Evolutionary conservation across 1,140 invertebrate genomes (phyloP).

Genomic region (Cepaea nemoralis): DNA sequence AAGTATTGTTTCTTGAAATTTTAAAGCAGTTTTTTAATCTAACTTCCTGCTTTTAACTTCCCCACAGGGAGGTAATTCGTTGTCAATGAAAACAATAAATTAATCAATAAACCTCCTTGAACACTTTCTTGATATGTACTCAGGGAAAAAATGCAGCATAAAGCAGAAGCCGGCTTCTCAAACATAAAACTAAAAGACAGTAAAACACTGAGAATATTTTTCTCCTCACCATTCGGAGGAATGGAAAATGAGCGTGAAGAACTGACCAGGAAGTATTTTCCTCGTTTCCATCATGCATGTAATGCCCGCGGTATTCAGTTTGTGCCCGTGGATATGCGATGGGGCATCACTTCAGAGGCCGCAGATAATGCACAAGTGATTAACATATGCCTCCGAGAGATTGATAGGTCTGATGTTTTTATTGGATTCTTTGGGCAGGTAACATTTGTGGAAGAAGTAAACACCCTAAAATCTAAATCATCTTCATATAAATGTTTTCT

Average conservation of each 20-base stretch:
- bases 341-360: slow-evolving; percentile 68
- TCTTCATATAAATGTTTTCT: too few species aligned
- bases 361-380: slow-evolving; percentile 66
- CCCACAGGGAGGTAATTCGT: not conserved
- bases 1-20: too few species aligned
- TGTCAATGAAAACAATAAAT: not conserved
- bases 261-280: slow-evolving; percentile 63
- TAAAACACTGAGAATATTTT: slow-evolving; percentile 63
- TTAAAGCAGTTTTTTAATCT: not conserved
- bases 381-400: slow-evolving; percentile 64
- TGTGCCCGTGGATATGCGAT: slow-evolving; percentile 68
- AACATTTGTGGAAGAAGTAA: not conserved
- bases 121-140: too few species aligned
- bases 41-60: not conserved
- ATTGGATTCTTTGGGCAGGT: slow-evolving; percentile 70
- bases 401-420: slow-evolving; percentile 68
- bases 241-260: slow-evolving; percentile 69
- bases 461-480: too few species aligned
- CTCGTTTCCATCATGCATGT: slow-evolving; percentile 64
- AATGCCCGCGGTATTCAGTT: slow-evolving; percentile 63
- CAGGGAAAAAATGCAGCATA: not conserved
- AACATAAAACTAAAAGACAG: slow-evolving; percentile 55
- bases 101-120: not conserved
- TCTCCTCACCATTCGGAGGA: slow-evolving; percentile 68
- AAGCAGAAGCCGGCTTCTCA: too few species aligned